Conservation (phyloP, 1,140 invertebrate genomes). For the Drosophila mojavensis region DNA sequence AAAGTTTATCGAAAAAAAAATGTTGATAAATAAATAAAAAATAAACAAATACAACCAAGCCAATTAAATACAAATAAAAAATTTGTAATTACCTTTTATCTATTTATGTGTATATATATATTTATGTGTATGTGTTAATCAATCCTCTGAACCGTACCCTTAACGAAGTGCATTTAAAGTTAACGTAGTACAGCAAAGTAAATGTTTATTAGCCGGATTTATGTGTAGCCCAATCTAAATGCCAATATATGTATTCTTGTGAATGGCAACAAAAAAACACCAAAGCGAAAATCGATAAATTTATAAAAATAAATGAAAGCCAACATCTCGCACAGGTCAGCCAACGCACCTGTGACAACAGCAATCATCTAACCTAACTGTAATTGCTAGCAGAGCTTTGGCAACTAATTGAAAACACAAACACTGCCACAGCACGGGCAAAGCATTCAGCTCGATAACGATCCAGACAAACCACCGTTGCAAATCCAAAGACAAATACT, state of each 20-base stretch:
- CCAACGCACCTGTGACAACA: constrained; percentile 5
- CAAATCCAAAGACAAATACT: constrained; percentile 36
- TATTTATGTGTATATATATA: not conserved
- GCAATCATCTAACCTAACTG: not conserved
- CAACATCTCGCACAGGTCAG: constrained; percentile 7
- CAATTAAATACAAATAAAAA: constrained; percentile 21
- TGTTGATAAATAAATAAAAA: constrained; percentile 1
- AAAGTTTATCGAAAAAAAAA: constrained; percentile 9
- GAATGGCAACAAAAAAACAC: constrained; percentile 15
- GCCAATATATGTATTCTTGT: constrained; percentile 17
- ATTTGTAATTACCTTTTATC: not conserved
- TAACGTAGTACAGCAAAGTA: constrained; percentile 1
- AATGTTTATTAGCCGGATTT: constrained; percentile 9
- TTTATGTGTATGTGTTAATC: constrained; percentile 1
- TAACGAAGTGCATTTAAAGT: constrained; percentile 39
- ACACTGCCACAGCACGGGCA: constrained; percentile 41
- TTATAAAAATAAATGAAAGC: constrained; percentile 36
- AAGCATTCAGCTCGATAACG: constrained; percentile 10
- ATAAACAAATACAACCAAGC: constrained; percentile 6
- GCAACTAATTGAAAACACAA: constrained; percentile 24
- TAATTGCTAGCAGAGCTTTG: constrained; percentile 2
- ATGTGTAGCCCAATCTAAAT: not conserved
- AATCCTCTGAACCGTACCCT: constrained; percentile 4
- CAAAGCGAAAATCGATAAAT: constrained; percentile 46
- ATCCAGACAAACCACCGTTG: constrained; percentile 33